Evolutionary conservation across 1,140 invertebrate genomes (phyloP).

Genomic region (Plutomurus gul): DNA sequence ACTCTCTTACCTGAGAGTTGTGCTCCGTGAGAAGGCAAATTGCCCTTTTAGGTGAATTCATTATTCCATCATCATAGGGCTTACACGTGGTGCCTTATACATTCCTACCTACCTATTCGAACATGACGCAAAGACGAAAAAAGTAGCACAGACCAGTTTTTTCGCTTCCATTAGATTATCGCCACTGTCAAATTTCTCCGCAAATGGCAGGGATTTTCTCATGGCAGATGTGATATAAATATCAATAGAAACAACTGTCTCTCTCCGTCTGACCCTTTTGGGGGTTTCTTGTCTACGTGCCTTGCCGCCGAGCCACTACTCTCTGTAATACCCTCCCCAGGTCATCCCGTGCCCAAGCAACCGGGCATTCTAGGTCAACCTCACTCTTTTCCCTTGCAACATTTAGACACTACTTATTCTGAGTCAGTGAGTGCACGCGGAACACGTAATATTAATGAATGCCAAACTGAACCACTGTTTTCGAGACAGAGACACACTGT

Average conservation of each 20-base stretch:
- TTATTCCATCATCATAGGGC: constrained; percentile 47
- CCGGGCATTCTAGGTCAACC: neutral
- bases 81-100: constrained; percentile 49
- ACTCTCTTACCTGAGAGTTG: neutral
- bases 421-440: no score
- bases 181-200: constrained; percentile 54
- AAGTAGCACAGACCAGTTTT: constrained; percentile 54
- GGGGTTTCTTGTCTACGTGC: neutral
- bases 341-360: neutral
- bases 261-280: neutral
- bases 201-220: constrained; percentile 53
- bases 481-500: neutral
- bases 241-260: constrained; percentile 30
- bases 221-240: constrained; percentile 41
- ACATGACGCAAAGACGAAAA: constrained; percentile 53
- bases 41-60: constrained; percentile 51
- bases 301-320: neutral
- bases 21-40: constrained; percentile 45
- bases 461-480: no score
- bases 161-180: constrained; percentile 52
- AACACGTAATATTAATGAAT: no score
- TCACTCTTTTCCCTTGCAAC: neutral
- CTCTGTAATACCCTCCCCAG: neutral
- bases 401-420: neutral
- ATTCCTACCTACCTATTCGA: constrained; percentile 27